Evolutionary conservation across 2,113 vertebrate species (phyloP), one percentile per base, ranked within the genome.

Genomic region (Protomyctophum bolini): DNA sequence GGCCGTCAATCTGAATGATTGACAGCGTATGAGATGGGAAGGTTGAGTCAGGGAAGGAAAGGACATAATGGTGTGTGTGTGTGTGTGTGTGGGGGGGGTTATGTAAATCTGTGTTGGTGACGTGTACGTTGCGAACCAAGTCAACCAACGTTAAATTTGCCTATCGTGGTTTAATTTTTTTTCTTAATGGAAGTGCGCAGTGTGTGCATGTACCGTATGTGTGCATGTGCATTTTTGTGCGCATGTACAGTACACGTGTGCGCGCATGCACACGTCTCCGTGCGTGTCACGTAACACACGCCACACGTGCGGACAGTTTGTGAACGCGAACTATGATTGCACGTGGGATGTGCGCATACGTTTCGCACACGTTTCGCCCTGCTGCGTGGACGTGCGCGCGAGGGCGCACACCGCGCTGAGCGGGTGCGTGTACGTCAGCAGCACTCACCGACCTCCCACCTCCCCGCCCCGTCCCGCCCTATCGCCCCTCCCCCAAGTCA

Each of bases 1-100:
- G 56, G 58, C 14, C 54, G 70, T 71, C 71, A 65, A 55, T 72
- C 41, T 73, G 10, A 80, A 74, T 77, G 63, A 82, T 58, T 72
- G 65, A 68, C 63, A 48, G 62, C 47, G 64, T 56, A 66, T 55
- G 47, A 58, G 62, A 46, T 45, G 60, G 45, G 41, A 51, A 54
- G 2, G 11, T 10, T 41, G 33, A 21, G 15, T 48, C n/a, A 29
- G 49, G 58, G 55, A 41, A 29, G 65, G 55, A 14, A 10, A 50
- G 48, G 47, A 21, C 1, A 55, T 54, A 58, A 21, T 33, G 63
- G 6, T 21, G 21, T 12, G 11, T 58, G 49, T 46, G 50, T 63
- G 56, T 48, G 46, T 68, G 47, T 49, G 5, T 47, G 58, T n/a
- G 45, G 12, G 62, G 62, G 33, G 51, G 12, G 55, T 49, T 6